Conservation (phyloP, 1,140 invertebrate species). For the Sycophaga agraensis region DNA sequence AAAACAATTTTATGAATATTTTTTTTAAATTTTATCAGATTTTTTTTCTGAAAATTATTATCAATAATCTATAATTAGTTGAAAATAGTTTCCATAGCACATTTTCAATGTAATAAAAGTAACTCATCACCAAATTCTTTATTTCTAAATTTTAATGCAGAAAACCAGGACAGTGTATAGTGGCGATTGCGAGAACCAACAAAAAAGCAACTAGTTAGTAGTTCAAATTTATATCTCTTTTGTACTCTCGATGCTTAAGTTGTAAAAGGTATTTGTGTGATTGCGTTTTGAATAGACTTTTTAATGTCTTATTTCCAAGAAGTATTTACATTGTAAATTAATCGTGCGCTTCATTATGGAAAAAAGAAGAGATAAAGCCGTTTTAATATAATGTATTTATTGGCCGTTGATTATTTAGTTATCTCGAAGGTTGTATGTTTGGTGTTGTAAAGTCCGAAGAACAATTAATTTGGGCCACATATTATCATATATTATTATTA, state of each 20-base stretch:
- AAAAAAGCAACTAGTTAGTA: neutral
- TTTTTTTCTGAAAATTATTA: no score
- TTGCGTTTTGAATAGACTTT: conserved; percentile 7
- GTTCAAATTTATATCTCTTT: conserved; percentile 1
- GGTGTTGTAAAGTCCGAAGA: neutral
- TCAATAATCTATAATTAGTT: no score
- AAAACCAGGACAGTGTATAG: no score
- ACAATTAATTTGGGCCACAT: neutral
- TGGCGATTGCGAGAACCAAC: neutral
- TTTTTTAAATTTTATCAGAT: no score
- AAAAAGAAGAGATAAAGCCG: neutral
- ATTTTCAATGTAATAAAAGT: neutral
- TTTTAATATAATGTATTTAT: conserved; percentile 3
- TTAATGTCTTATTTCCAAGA: conserved; percentile 12
- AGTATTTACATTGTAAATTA: conserved; percentile 16
- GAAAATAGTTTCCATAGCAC: no score
- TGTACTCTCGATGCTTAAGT: neutral
- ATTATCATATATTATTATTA: conserved; percentile 1
- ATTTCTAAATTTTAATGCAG: no score
- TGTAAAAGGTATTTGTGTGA: neutral
- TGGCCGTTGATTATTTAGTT: neutral
- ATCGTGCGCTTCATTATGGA: neutral
- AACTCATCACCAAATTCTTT: neutral
- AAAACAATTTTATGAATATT: no score
- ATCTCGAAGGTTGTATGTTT: neutral